Percentiles rank a stretch among this genome's conserved stretches.
Evolutionary conservation across 2,888 invertebrate species (phyloP).

Genomic region (Meandrusa payeni): DNA sequence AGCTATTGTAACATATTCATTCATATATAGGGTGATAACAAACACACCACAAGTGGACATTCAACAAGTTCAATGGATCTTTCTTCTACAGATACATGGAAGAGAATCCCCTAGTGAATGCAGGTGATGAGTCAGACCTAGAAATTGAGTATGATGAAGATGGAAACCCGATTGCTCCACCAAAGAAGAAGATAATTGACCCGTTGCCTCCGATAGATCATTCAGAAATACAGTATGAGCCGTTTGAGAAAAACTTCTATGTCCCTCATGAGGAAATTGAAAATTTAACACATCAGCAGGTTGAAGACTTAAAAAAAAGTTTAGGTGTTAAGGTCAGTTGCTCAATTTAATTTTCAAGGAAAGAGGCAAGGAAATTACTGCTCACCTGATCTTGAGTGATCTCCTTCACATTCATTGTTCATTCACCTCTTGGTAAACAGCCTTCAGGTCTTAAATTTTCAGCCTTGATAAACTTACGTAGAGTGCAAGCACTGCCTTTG

Average conservation of each 20-base stretch:
- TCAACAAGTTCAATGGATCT: no score
- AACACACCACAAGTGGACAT: no score
- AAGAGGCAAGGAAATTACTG: no score
- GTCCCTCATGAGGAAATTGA: slow-evolving; percentile 95
- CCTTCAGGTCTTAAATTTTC: no score
- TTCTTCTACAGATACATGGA: slow-evolving; percentile 91
- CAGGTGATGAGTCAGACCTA: slow-evolving; percentile 92
- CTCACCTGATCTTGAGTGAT: no score
- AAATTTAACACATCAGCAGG: slow-evolving; percentile 84
- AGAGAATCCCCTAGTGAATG: slow-evolving; percentile 95
- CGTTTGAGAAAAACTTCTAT: slow-evolving; percentile 98
- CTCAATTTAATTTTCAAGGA: no score
- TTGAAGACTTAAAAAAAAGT: slow-evolving; percentile 89
- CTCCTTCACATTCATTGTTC: no score
- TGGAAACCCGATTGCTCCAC: slow-evolving; percentile 95
- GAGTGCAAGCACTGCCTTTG: no score
- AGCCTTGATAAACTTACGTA: no score
- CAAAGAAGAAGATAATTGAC: slow-evolving; percentile 95
- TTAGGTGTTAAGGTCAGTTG: slow-evolving; percentile 90
- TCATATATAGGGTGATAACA: no score
- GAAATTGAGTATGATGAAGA: slow-evolving; percentile 98
- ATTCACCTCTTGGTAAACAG: no score
- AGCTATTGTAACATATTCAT: no score
- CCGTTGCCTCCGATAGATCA: slow-evolving; percentile 98
- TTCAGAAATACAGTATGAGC: slow-evolving; percentile 89